phyloP scores from a whole-genome alignment of 2,888 invertebrate species.

The Meteorus colon region DNA sequence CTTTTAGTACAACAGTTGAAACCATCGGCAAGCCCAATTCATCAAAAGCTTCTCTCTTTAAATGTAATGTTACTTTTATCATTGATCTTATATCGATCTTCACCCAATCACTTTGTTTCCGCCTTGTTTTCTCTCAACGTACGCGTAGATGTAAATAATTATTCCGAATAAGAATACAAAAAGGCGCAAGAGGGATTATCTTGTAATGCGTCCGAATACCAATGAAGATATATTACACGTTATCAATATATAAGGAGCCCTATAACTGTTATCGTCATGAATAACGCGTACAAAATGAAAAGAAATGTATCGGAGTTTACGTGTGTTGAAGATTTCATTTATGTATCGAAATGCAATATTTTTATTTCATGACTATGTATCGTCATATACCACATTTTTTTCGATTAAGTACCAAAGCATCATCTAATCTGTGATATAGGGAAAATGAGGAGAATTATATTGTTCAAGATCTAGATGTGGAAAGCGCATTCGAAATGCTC shows the following conservation, averaged over 20 bases:
- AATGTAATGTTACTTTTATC: not conserved
- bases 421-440: conserved; percentile 73
- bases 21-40: not conserved
- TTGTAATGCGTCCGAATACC: conserved; percentile 55
- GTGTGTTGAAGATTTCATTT: conserved; percentile 23
- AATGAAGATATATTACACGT: conserved; percentile 68
- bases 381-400: conserved; percentile 9
- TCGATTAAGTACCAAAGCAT: conserved; percentile 68
- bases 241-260: conserved; percentile 67
- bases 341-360: conserved; percentile 19
- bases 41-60: not conserved
- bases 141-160: not conserved
- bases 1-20: not conserved
- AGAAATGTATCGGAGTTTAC: conserved; percentile 36
- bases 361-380: conserved; percentile 9
- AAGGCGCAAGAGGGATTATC: conserved; percentile 53
- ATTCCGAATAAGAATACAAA: conserved; percentile 46
- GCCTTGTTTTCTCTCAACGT: not conserved
- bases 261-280: conserved; percentile 68
- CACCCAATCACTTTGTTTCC: not conserved
- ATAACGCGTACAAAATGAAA: conserved; percentile 54
- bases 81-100: not conserved
- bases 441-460: conserved; percentile 62
- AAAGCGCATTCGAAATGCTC: not conserved
- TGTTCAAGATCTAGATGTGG: conserved; percentile 41